Percentiles rank a stretch among this genome's conserved stretches.
These are phyloP conservation scores for Cephalopachus bancanus DNA, from an alignment of 2,797 vertebrate genomes.

Conservation along the genomic window DNA sequence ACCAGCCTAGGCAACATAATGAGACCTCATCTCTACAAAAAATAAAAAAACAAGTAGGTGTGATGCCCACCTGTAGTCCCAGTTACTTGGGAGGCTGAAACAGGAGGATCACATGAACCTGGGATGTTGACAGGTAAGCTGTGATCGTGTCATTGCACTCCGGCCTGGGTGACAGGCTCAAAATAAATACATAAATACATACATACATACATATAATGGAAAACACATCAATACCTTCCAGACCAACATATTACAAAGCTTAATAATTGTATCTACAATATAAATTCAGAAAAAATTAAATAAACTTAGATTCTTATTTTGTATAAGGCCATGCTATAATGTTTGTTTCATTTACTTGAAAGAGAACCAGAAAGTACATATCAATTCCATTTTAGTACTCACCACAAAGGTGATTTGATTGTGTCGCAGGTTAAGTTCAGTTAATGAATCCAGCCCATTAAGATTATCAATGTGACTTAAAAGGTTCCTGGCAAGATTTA, in stretches of 20 bases:
- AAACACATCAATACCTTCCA: conserved; percentile 1
- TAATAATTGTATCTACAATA: conserved; percentile 24
- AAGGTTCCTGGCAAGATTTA: conserved; percentile 96
- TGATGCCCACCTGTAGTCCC: no score
- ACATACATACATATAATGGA: not conserved
- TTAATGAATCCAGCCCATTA: conserved; percentile 93
- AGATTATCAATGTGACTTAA: conserved; percentile 94
- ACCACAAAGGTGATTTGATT: conserved; percentile 95
- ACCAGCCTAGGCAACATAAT: no score
- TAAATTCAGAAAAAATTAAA: conserved; percentile 59
- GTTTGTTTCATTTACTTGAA: not conserved
- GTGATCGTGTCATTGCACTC: no score
- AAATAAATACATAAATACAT: no score
- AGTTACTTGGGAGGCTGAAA: no score
- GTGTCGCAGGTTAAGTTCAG: conserved; percentile 94
- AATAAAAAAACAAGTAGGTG: no score
- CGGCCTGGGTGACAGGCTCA: no score
- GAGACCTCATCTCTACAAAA: no score
- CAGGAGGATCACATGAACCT: no score
- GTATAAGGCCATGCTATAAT: not conserved
- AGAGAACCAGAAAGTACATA: not conserved
- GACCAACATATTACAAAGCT: conserved; percentile 52
- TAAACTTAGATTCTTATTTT: not conserved
- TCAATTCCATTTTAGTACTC: conserved; percentile 83
- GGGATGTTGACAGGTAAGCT: no score